Evolutionary conservation across 2,888 invertebrate species (phyloP), one percentile per base, ranked within the genome.

Genomic region (Thereva nobilitata): DNA sequence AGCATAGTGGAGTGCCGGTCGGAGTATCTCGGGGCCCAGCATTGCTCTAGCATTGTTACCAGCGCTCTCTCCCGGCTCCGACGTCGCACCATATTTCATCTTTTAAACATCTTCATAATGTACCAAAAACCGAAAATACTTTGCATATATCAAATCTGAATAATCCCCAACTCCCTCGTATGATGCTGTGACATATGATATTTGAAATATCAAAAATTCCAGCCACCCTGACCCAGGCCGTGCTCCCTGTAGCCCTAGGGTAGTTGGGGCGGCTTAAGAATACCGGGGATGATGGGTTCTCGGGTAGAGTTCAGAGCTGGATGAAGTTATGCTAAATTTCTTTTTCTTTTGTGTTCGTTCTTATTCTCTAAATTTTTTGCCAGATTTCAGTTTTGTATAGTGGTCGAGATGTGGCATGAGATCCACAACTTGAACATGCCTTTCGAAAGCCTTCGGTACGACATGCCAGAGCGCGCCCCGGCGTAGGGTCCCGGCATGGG

Each of bases 131-230:
- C 65, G 35, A 64, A 65, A 65, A 65, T 65, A 65, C 65, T 65
- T 65, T 65, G 56, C 65, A 65, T 65, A 65, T 65, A 65, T 52
- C 64, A 64, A 52, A 64, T 64, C 52, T 64, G 52, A 64, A 53
- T 44, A 53, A 64, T 53, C 64, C 53, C 64, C 52, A 45, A 64
- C 50, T 50, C 45, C 41, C 23, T 40, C 23, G 23, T 34, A 42
- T 35, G 41, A 35, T 37, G 53, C 8, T 64, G 55, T 64, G 64
- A 64, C 64, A 64, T 64, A 55, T 64, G 64, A 64, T 49, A 64
- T 64, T 64, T 49, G 55, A 55, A 64, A 64, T 64, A 64, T 64
- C 64, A 65, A 65, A 65, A 65, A 65, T 65, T 65, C 64, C 64
- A 65, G 8, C 40, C 54, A 65, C 54, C 64, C 64, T 53, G 64